A percentile compares a stretch with the other conserved stretches of the same genome.
Conservation (phyloP, 2,113 vertebrate genomes). For the Bos indicus region DNA sequence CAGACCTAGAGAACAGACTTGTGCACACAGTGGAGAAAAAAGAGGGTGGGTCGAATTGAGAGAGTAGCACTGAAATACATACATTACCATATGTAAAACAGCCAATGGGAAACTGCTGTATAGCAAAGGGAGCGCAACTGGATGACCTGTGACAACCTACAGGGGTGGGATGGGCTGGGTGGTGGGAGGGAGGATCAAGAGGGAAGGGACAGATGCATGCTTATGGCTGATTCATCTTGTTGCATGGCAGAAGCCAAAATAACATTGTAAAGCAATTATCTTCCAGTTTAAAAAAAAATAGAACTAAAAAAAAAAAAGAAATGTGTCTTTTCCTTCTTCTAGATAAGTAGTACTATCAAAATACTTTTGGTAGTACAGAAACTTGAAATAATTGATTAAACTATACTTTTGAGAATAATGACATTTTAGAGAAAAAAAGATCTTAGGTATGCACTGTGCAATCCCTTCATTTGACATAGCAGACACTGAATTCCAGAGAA, state of each 20-base stretch:
- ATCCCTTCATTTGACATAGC: background rate
- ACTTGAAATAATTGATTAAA: background rate
- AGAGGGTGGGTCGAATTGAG: background rate
- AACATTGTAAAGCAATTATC: background rate
- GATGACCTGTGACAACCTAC: background rate
- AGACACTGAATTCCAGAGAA: slow-evolving; percentile 6
- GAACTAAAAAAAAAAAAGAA: background rate
- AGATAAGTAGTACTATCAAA: background rate
- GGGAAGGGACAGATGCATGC: background rate
- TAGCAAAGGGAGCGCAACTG: background rate
- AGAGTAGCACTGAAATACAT: background rate
- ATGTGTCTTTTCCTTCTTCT: background rate
- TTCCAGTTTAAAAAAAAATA: background rate
- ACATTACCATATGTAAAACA: background rate
- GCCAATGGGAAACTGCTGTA: background rate
- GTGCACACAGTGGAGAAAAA: background rate
- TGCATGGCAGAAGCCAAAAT: background rate
- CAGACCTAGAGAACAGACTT: background rate
- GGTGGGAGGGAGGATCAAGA: background rate
- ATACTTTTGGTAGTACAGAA: background rate
- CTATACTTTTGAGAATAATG: background rate
- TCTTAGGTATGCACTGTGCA: background rate
- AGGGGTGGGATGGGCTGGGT: background rate
- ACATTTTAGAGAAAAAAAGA: background rate
- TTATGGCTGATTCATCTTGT: background rate